phyloP scores from a whole-genome alignment of 2,888 invertebrate genomes.

The Odiellus spinosus region DNA sequence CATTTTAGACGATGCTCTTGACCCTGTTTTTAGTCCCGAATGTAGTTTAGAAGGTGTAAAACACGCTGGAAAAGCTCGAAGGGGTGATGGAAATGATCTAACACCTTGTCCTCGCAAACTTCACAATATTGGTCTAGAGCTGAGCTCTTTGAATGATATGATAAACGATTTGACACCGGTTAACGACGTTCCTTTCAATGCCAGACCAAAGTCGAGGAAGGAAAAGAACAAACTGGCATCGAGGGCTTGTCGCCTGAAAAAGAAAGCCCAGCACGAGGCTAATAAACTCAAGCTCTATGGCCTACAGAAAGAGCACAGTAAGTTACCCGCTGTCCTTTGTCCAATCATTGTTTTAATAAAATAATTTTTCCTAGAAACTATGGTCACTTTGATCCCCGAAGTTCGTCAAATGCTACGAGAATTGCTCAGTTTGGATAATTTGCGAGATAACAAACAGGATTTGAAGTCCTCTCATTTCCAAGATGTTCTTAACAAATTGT shows the following conservation, averaged over 20 bases:
- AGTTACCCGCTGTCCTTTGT: too few species aligned
- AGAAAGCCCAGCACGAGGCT: slow-evolving; percentile 97
- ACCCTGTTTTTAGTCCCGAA: slow-evolving; percentile 88
- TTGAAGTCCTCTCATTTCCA: background rate
- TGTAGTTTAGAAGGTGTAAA: slow-evolving; percentile 56
- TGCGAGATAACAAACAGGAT: background rate
- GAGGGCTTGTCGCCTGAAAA: slow-evolving; percentile 88
- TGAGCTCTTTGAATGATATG: slow-evolving; percentile 72
- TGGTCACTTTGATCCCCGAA: too few species aligned
- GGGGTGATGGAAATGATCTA: slow-evolving; percentile 93
- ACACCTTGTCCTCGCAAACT: slow-evolving; percentile 88
- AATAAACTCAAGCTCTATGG: slow-evolving; percentile 91
- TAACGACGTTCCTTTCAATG: slow-evolving; percentile 75
- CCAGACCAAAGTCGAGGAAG: slow-evolving; percentile 79
- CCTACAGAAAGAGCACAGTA: slow-evolving; percentile 84
- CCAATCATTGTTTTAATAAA: too few species aligned
- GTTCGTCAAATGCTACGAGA: too few species aligned
- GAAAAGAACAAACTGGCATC: slow-evolving; percentile 97
- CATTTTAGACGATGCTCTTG: slow-evolving; percentile 69
- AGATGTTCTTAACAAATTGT: slow-evolving; percentile 4
- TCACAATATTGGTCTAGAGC: slow-evolving; percentile 73
- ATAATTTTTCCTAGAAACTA: background rate
- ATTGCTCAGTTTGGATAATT: too few species aligned
- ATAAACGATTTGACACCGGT: slow-evolving; percentile 94
- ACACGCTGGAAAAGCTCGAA: slow-evolving; percentile 59